phyloP scores from a whole-genome alignment of 2,113 vertebrate species.

The Eupsittula cactorum region DNA sequence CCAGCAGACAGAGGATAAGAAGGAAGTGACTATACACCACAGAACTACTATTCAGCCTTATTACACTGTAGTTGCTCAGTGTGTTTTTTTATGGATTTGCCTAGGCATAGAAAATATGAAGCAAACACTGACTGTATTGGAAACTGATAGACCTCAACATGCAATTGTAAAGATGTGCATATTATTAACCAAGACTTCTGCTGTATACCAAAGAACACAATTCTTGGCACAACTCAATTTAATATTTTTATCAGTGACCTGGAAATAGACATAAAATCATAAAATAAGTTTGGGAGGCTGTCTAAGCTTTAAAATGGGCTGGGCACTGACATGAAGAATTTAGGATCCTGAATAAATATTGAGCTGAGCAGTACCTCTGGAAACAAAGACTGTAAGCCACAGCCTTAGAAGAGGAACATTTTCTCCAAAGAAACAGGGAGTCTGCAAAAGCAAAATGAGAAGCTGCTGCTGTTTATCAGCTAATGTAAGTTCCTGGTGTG shows the following conservation, averaged over 20 bases:
- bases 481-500: not conserved
- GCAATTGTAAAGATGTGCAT: not conserved
- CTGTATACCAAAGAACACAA: not conserved
- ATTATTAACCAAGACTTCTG: not conserved
- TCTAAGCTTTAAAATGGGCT: not conserved
- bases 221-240: not conserved
- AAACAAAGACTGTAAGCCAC: not conserved
- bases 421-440: not conserved
- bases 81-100: not conserved
- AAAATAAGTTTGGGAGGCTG: not conserved
- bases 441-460: not conserved
- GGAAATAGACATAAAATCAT: not conserved
- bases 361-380: not conserved
- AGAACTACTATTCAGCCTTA: slow-evolving; percentile 6
- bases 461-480: not conserved
- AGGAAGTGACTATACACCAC: not conserved
- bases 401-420: not conserved
- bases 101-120: not conserved
- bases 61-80: not conserved
- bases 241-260: not conserved
- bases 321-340: not conserved
- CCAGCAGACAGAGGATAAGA: not conserved
- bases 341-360: not conserved
- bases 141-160: not conserved
- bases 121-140: not conserved